Evolutionary conservation across 64 coral and sea anemone genomes (phyloP).

Genomic region (Stichodactyla helianthus): DNA sequence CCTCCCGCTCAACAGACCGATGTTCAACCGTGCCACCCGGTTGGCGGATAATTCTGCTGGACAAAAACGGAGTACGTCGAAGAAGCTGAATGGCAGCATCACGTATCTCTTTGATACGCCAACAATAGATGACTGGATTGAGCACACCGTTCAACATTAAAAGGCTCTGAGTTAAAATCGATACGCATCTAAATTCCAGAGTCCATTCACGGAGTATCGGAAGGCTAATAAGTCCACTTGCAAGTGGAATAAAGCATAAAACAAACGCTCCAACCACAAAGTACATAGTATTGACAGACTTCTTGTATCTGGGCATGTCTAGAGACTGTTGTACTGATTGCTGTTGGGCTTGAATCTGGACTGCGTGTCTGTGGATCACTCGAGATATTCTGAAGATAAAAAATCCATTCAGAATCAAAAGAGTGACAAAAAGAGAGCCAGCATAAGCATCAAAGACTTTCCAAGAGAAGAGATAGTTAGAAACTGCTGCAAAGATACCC

Average conservation of each 20-base stretch:
- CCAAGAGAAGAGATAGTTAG: background rate
- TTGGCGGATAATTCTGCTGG: background rate
- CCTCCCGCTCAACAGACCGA: no score
- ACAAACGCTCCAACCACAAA: background rate
- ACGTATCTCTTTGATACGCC: slow-evolving; percentile 4
- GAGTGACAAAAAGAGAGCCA: background rate
- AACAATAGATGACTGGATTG: slow-evolving; percentile 2
- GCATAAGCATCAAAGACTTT: background rate
- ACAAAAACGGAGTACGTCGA: background rate
- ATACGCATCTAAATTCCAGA: background rate
- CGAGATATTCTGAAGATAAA: background rate
- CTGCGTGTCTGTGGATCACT: background rate
- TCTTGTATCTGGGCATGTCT: no score
- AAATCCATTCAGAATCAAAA: background rate
- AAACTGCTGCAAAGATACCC: background rate
- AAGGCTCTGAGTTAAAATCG: background rate
- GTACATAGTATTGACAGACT: background rate
- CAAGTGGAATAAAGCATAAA: background rate
- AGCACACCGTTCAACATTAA: background rate
- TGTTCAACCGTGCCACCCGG: background rate
- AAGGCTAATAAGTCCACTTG: background rate
- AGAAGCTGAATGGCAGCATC: background rate
- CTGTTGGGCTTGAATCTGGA: no score
- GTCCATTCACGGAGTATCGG: background rate
- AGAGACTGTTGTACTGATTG: no score